phyloP scores from a whole-genome alignment of 1,140 invertebrate species.

The Leptonema lineaticorne region DNA sequence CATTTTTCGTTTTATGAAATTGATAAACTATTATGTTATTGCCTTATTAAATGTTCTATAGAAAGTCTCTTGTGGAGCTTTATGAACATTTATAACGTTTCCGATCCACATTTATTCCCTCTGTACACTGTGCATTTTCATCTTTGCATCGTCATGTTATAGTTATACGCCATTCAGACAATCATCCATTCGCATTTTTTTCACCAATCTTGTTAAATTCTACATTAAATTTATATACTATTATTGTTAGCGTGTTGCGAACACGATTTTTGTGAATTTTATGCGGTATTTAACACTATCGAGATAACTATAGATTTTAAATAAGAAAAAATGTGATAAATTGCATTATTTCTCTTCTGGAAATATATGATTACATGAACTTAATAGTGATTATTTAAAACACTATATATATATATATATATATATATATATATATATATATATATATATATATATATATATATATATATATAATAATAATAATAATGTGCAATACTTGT shows the following conservation, averaged over 20 bases:
- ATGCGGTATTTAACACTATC: no score
- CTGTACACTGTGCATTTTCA: constrained; percentile 21
- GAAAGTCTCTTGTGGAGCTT: constrained; percentile 15
- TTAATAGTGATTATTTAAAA: no score
- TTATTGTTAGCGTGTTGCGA: not conserved
- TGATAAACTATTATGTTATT: not conserved
- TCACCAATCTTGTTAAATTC: constrained; percentile 12
- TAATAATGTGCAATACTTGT: constrained; percentile 13
- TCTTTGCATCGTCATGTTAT: not conserved
- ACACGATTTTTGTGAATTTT: no score
- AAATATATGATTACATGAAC: no score
- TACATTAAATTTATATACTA: constrained; percentile 8
- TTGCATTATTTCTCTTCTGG: no score
- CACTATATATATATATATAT: no score
- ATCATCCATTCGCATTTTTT: not conserved
- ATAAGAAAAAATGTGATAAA: no score
- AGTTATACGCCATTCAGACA: constrained; percentile 1
- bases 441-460: no score
- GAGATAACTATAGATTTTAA: no score
- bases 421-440: no score
- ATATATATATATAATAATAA: constrained; percentile 12
- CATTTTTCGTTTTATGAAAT: constrained; percentile 12
- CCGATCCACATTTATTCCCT: not conserved
- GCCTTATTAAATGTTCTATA: not conserved
- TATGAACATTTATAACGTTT: constrained; percentile 14